Conservation (phyloP, 2,797 vertebrate genomes). For the Fundulus diaphanus region DNA sequence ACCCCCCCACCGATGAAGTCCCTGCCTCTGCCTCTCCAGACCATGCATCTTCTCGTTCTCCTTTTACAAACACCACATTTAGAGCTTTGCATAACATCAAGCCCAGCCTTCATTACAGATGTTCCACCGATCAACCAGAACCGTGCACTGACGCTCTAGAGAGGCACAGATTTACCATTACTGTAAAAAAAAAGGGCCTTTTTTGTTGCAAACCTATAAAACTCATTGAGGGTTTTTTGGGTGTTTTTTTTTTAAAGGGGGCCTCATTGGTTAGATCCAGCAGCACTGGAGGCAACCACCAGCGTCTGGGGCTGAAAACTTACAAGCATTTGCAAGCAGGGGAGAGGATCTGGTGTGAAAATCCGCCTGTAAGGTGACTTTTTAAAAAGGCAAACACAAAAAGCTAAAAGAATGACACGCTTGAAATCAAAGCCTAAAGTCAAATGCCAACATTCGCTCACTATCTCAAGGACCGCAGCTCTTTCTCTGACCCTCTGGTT, state of each 20-base stretch:
- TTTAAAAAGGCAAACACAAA: background rate
- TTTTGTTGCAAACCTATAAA: background rate
- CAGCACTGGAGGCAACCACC: conserved; percentile 17
- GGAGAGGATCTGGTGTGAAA: conserved; percentile 14
- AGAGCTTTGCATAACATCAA: conserved; percentile 54
- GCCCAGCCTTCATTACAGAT: conserved; percentile 37
- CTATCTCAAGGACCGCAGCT: background rate
- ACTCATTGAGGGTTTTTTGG: too few species aligned
- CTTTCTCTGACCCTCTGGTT: background rate
- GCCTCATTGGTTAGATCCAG: background rate
- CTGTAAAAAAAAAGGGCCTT: too few species aligned
- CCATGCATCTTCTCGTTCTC: conserved; percentile 56
- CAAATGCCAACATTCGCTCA: background rate
- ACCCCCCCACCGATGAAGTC: conserved; percentile 51
- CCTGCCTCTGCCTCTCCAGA: conserved; percentile 37
- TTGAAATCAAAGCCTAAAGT: background rate
- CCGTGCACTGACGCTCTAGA: conserved; percentile 10
- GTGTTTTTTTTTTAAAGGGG: too few species aligned
- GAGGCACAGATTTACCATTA: background rate
- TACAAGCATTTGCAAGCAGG: conserved; percentile 22
- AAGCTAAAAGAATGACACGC: background rate
- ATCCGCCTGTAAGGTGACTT: background rate
- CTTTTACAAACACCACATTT: conserved; percentile 55
- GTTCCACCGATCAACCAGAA: conserved; percentile 15
- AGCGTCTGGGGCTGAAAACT: conserved; percentile 15